Evolutionary conservation across 1,140 invertebrate genomes (phyloP).

Genomic region (Anoplophora glabripennis): DNA sequence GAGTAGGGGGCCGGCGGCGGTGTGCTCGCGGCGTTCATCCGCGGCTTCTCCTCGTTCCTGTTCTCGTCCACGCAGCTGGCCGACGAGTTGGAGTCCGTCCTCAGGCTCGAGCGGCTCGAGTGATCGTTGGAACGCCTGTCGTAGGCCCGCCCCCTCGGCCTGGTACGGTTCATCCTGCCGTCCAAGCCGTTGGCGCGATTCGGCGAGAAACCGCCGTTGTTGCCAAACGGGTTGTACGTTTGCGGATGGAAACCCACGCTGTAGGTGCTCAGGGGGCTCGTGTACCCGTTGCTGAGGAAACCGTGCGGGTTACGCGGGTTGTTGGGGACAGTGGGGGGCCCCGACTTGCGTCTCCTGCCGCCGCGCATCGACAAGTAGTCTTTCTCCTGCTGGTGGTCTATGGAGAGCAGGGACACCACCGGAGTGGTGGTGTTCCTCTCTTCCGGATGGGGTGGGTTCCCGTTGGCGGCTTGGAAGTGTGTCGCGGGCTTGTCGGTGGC

Average conservation of each 20-base stretch:
- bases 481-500: constrained; percentile 12
- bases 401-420: constrained; percentile 43
- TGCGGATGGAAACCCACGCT: neutral
- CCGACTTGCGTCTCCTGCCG: constrained; percentile 28
- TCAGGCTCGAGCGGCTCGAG: constrained; percentile 28
- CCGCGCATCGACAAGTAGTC: constrained; percentile 45
- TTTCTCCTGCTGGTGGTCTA: constrained; percentile 45
- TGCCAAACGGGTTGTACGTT: neutral
- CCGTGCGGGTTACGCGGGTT: constrained; percentile 9
- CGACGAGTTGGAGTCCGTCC: constrained; percentile 40
- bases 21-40: constrained; percentile 18
- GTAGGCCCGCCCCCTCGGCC: neutral
- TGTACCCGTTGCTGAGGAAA: constrained; percentile 15
- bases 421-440: constrained; percentile 35
- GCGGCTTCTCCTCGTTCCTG: constrained; percentile 24
- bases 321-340: neutral
- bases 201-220: neutral
- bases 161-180: constrained; percentile 7
- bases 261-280: neutral
- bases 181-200: constrained; percentile 14
- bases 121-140: constrained; percentile 26
- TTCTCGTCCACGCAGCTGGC: constrained; percentile 32
- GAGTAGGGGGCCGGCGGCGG: constrained; percentile 29
- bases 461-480: constrained; percentile 7
- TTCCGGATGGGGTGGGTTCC: neutral